phyloP scores from a whole-genome alignment of 2,888 invertebrate genomes.

The Caenorhabditis macrosperma region DNA sequence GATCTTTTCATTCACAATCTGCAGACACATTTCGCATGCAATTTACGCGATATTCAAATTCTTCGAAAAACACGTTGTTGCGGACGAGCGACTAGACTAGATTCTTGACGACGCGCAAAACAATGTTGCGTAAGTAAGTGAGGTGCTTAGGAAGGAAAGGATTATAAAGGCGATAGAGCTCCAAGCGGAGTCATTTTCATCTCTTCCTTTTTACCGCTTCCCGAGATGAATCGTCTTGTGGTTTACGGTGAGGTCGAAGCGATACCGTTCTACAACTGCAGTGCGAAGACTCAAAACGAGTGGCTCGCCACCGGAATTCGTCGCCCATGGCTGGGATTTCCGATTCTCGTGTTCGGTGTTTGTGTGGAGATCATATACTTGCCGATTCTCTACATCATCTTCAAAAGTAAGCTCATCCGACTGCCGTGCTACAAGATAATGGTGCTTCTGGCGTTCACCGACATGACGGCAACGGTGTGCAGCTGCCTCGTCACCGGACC shows the following conservation, averaged over 20 bases:
- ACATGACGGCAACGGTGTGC: slow-evolving; percentile 37
- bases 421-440: slow-evolving; percentile 36
- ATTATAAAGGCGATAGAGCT: no score
- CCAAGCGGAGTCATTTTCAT: no score
- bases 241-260: slow-evolving; percentile 26
- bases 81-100: no score
- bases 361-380: slow-evolving; percentile 22
- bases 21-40: no score
- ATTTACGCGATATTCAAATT: no score
- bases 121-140: no score
- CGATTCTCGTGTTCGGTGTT: slow-evolving; percentile 27
- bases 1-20: no score
- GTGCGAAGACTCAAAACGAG: slow-evolving; percentile 7
- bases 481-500: slow-evolving; percentile 39
- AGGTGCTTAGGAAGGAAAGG: no score
- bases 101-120: no score
- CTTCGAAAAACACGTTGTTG: no score
- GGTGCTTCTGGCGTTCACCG: slow-evolving; percentile 23
- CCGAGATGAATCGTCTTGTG: slow-evolving; percentile 35
- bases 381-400: slow-evolving; percentile 38
- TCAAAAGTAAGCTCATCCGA: slow-evolving; percentile 29
- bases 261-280: slow-evolving; percentile 35
- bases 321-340: slow-evolving; percentile 36
- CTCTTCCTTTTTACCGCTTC: no score
- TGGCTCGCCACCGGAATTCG: slow-evolving; percentile 28